phyloP scores from a whole-genome alignment of 1,140 invertebrate genomes.

The Camponotus vicinus region DNA sequence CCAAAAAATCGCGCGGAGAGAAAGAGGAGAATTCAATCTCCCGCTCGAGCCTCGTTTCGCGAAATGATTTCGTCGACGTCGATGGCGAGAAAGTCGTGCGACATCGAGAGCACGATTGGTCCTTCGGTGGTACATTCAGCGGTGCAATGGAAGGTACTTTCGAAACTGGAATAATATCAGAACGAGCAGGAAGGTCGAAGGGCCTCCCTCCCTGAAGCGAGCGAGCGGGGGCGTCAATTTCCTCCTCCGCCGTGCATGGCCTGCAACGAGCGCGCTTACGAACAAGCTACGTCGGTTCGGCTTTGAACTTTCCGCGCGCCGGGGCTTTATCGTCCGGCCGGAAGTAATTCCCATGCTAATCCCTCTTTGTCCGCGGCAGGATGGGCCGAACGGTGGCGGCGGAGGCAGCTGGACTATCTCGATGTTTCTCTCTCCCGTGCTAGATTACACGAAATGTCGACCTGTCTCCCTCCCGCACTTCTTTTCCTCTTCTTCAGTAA shows the following conservation, averaged over 20 bases:
- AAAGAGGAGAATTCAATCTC: conserved; percentile 47
- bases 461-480: not conserved
- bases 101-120: conserved; percentile 2
- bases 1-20: not conserved
- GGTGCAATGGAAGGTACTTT: conserved; percentile 3
- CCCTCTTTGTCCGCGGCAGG: conserved; percentile 78
- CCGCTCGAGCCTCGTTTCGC: conserved; percentile 12
- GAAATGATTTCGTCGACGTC: conserved; percentile 30
- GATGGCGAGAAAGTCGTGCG: not conserved
- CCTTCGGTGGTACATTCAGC: conserved; percentile 19
- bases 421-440: not conserved
- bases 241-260: conserved; percentile 32
- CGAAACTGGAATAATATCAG: conserved; percentile 65
- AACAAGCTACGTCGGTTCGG: conserved; percentile 54
- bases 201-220: not conserved
- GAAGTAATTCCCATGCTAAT: conserved; percentile 84
- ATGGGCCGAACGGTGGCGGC: conserved; percentile 29
- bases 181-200: not conserved
- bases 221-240: conserved; percentile 62
- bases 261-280: conserved; percentile 21
- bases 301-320: conserved; percentile 64
- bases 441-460: conserved; percentile 52
- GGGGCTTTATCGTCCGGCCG: conserved; percentile 66
- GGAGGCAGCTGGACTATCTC: conserved; percentile 8
- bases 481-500: not conserved